Evolutionary conservation across 1,140 invertebrate species (phyloP).

Genomic region (Drosophila prosaltans): DNA sequence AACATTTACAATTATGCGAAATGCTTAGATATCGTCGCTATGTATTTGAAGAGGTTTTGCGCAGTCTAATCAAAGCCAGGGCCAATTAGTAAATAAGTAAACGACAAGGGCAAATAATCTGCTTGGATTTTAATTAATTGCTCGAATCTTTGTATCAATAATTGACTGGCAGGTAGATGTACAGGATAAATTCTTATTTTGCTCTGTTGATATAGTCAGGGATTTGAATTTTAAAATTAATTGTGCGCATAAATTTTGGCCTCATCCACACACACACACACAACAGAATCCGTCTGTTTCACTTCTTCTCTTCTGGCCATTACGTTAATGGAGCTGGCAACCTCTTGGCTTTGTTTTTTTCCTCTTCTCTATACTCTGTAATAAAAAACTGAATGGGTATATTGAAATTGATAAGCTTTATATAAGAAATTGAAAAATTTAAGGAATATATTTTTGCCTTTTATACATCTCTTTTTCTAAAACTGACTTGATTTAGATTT

Average conservation of each 20-base stretch:
- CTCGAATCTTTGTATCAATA: constrained; percentile 30
- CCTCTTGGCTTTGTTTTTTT: constrained; percentile 51
- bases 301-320: neutral
- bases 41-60: constrained; percentile 18
- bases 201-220: constrained; percentile 47
- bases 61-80: constrained; percentile 48
- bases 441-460: too few relatives aligned
- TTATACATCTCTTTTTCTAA: too few relatives aligned
- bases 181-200: constrained; percentile 41
- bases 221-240: constrained; percentile 80
- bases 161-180: constrained; percentile 56
- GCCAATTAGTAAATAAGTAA: constrained; percentile 70
- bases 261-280: constrained; percentile 19
- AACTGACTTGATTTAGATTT: too few relatives aligned
- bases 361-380: constrained; percentile 4
- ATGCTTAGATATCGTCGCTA: constrained; percentile 22
- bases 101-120: constrained; percentile 46
- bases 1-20: constrained; percentile 48
- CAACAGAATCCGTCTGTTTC: constrained; percentile 14
- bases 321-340: constrained; percentile 53
- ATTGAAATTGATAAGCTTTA: neutral
- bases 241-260: constrained; percentile 73
- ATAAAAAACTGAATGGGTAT: neutral
- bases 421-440: too few relatives aligned
- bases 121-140: constrained; percentile 72